Base-by-base conservation (phyloP, 2,113 vertebrate species). In the Excalfactoria chinensis region DNA sequence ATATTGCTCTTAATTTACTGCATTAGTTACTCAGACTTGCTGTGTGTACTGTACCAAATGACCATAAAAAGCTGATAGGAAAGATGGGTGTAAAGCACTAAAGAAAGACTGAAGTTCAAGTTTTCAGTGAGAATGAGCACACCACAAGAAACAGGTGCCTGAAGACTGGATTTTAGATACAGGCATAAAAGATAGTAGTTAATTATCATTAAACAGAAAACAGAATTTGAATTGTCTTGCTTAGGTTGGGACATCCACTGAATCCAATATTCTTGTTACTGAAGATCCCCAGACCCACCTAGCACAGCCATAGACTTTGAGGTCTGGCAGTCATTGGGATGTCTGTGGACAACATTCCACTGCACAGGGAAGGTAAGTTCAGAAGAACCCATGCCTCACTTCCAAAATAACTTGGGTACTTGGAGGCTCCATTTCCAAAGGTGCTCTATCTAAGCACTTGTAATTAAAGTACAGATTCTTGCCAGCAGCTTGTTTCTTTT, bases 241-340 rank as follows among this genome's bases (percentile, higher is more conserved):
- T 28, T 7, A 34, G 23, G 32, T 0, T 68, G 40, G 5, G 19
- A 9, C 20, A 67, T 13, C 6, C 43, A 35, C 1, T 1, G 63
- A 60, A 13, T 9, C 7, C 4, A 13, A 2, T 43, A 11, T 4
- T 68, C 3, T 64, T 1, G 3, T 0, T 28, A 13, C 3, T 44
- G 34, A 71, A 58, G 69, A 3, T 4, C 15, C 9, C 59, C 13
- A 16, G 25, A 60, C 4, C 9, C 30, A 5, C 26, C 73, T 55
- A 67, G 19, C 46, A 46, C 14, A 88, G 21, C 34, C 16, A 1
- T 6, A 53, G 25, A 30, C 41, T 19, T 51, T 28, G 3, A 60
- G 22, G 22, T 43, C 51, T 18, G 23, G 11, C 8, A 28, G 16
- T 35, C 15, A 1, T 4, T 49, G 41, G 25, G 32, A 3, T 66